These are phyloP conservation scores for Coptotermes formosanus DNA, from an alignment of 1,140 invertebrate species.

Conservation along the genomic window DNA sequence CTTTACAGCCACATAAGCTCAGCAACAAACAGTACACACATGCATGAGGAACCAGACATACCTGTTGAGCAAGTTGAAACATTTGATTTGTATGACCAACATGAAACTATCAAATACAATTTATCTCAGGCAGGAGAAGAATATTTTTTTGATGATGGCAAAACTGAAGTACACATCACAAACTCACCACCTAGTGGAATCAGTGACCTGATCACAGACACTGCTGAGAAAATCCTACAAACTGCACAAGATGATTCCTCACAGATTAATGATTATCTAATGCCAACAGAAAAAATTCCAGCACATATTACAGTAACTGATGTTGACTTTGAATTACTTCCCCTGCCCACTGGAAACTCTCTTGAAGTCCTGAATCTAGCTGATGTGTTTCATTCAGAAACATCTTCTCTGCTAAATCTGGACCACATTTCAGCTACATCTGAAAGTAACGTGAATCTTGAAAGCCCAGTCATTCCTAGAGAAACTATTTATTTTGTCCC, in stretches of 20 bases:
- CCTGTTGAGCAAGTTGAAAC: neutral
- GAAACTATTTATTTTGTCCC: neutral
- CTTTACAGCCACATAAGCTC: too few species aligned
- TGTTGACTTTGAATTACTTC: too few species aligned
- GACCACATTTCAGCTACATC: neutral
- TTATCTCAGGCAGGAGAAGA: neutral
- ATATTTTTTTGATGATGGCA: neutral
- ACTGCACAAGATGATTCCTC: too few species aligned
- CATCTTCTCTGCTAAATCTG: neutral
- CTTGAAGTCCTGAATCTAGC: too few species aligned
- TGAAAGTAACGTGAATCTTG: neutral
- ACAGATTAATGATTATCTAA: neutral
- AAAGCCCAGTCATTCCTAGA: neutral
- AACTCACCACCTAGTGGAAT: neutral
- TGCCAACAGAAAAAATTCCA: neutral
- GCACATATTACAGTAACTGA: neutral
- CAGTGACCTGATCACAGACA: too few species aligned
- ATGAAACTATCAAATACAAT: neutral
- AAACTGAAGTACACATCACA: neutral
- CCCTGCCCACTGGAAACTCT: too few species aligned
- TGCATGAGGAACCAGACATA: neutral
- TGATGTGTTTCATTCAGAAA: too few species aligned
- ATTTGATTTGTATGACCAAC: neutral
- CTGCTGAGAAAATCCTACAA: too few species aligned
- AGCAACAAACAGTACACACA: too few species aligned